Conservation (phyloP, 2,888 invertebrate genomes). For the Noctua fimbriata region DNA sequence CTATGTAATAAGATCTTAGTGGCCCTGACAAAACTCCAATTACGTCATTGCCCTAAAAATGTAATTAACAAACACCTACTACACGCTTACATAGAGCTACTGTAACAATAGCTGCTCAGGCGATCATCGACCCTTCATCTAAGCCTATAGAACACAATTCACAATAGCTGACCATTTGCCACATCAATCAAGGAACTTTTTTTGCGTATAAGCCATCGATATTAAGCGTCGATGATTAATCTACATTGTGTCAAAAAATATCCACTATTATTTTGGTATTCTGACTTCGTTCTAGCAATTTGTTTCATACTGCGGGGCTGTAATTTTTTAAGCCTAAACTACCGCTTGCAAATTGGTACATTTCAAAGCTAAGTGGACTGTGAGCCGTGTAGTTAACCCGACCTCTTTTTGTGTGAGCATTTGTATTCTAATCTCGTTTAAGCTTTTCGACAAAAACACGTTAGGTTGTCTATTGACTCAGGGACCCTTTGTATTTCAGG, state of each 20-base stretch:
- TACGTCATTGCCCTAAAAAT: constrained; percentile 59
- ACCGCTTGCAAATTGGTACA: constrained; percentile 53
- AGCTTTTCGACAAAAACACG: constrained; percentile 60
- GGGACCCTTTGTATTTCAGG: constrained; percentile 38
- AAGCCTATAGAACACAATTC: constrained; percentile 36
- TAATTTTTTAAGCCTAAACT: constrained; percentile 57
- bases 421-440: constrained; percentile 64
- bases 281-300: constrained; percentile 36
- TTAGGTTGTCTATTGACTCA: constrained; percentile 56
- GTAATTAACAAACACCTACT: constrained; percentile 58
- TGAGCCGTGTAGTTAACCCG: constrained; percentile 49
- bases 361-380: constrained; percentile 51
- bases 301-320: constrained; percentile 39
- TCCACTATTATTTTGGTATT: constrained; percentile 52
- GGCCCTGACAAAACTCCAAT: constrained; percentile 40
- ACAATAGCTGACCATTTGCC: constrained; percentile 35
- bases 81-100: constrained; percentile 24
- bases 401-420: constrained; percentile 56
- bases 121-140: constrained; percentile 49
- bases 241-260: constrained; percentile 64
- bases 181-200: constrained; percentile 67
- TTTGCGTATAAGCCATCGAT: constrained; percentile 67
- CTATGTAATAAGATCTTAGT: constrained; percentile 40
- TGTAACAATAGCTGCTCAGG: constrained; percentile 28
- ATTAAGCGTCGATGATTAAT: constrained; percentile 68